phyloP scores from a whole-genome alignment of 1,140 invertebrate genomes.

The Drosophila kepulauana region DNA sequence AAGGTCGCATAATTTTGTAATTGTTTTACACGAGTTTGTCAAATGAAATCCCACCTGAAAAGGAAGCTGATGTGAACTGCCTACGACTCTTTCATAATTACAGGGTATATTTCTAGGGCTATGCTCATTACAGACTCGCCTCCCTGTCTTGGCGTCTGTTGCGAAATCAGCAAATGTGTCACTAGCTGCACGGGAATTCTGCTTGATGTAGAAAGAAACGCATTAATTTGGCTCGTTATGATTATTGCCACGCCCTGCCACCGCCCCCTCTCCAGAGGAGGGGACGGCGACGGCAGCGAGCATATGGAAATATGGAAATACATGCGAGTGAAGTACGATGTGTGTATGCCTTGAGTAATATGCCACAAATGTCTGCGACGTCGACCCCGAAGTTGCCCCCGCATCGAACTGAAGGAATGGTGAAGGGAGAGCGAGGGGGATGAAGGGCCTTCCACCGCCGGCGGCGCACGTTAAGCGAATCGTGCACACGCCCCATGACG shows the following conservation, averaged over 20 bases:
- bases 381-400: constrained; percentile 26
- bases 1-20: too few relatives aligned
- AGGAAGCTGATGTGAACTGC: not conserved
- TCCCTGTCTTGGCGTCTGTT: constrained; percentile 20
- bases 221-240: constrained; percentile 84
- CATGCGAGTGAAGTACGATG: not conserved
- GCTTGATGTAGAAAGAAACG: constrained; percentile 82
- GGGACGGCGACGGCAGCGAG: constrained; percentile 32
- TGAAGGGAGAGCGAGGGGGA: not conserved
- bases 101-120: constrained; percentile 29
- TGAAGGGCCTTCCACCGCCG: constrained; percentile 53
- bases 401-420: not conserved
- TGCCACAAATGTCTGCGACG: constrained; percentile 62
- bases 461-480: constrained; percentile 81
- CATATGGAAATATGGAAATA: constrained; percentile 72
- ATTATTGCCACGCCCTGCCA: constrained; percentile 76
- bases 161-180: constrained; percentile 80
- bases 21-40: not conserved
- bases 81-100: not conserved
- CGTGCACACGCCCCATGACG: constrained; percentile 83
- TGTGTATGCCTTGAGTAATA: constrained; percentile 71
- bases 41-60: not conserved
- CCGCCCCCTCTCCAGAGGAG: not conserved
- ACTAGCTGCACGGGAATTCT: constrained; percentile 78
- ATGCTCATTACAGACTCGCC: not conserved